These are phyloP conservation scores for Monodelphis domestica DNA, from an alignment of 2,797 vertebrate genomes.

Conservation along the genomic window DNA sequence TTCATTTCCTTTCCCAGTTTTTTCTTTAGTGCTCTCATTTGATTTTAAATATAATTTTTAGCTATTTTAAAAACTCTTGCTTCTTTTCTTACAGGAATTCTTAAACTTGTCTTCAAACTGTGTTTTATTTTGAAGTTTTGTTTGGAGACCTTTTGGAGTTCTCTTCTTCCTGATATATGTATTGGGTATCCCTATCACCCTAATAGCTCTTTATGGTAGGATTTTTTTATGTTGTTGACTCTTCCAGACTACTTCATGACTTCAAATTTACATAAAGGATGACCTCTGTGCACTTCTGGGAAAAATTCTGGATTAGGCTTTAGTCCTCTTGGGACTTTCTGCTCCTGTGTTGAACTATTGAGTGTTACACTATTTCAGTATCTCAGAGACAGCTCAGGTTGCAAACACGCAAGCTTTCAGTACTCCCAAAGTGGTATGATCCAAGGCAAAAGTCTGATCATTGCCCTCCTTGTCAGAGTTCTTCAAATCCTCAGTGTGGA, in stretches of 20 bases:
- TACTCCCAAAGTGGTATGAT: neutral
- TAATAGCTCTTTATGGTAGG: neutral
- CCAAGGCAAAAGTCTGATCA: neutral
- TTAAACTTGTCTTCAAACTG: neutral
- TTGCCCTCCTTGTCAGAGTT: neutral
- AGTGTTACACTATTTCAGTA: neutral
- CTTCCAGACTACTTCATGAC: neutral
- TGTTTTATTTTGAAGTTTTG: neutral
- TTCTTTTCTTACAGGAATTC: neutral
- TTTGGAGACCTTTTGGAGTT: neutral
- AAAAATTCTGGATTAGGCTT: neutral
- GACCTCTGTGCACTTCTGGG: neutral
- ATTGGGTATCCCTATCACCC: neutral
- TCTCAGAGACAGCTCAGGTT: neutral
- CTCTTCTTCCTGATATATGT: neutral
- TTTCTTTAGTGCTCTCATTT: neutral
- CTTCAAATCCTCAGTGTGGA: neutral
- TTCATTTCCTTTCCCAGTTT: neutral
- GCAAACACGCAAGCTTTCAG: neutral
- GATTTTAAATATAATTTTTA: neutral
- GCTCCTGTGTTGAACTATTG: neutral
- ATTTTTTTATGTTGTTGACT: neutral
- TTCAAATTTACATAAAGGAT: neutral
- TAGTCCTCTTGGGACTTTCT: neutral
- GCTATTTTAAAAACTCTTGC: neutral